Conservation (phyloP, 2,113 vertebrate genomes). For the Podarcis raffonei region DNA sequence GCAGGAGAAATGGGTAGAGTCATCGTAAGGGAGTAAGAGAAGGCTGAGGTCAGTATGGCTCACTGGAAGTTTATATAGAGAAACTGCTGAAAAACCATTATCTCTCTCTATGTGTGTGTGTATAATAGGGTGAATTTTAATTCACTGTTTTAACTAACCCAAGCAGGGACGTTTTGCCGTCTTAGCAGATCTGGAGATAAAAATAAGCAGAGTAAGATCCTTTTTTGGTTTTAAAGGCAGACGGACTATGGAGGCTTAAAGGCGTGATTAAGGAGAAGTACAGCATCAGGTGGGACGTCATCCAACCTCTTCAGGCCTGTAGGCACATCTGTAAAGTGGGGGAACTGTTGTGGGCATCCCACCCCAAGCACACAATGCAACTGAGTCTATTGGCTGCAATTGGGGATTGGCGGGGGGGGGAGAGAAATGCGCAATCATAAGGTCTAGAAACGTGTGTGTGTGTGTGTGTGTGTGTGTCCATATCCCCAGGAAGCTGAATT, state of each 20-base stretch:
- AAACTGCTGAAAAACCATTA: background rate
- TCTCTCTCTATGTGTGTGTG: too few relatives aligned
- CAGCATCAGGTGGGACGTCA: too few relatives aligned
- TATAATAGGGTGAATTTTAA: background rate
- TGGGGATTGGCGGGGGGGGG: too few relatives aligned
- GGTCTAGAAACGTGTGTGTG: background rate
- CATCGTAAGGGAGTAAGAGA: too few relatives aligned
- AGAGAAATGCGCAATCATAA: background rate
- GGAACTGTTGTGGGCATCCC: too few relatives aligned
- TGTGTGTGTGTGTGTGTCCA: background rate
- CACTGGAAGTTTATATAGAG: background rate
- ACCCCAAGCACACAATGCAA: too few relatives aligned
- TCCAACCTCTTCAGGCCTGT: too few relatives aligned
- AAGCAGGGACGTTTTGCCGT: background rate
- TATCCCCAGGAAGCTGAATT: background rate
- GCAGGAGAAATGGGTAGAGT: too few relatives aligned
- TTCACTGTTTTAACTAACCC: background rate
- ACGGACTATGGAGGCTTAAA: background rate
- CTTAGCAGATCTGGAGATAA: background rate
- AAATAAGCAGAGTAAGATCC: background rate
- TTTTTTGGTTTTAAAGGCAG: background rate
- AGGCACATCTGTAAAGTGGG: too few relatives aligned
- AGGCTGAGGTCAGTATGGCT: background rate
- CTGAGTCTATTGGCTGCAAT: too few relatives aligned
- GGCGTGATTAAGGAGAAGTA: background rate